Percentiles rank a stretch among this genome's conserved stretches.
Evolutionary conservation across 2,797 vertebrate species (phyloP).

Genomic region (Sphaeramia orbicularis): DNA sequence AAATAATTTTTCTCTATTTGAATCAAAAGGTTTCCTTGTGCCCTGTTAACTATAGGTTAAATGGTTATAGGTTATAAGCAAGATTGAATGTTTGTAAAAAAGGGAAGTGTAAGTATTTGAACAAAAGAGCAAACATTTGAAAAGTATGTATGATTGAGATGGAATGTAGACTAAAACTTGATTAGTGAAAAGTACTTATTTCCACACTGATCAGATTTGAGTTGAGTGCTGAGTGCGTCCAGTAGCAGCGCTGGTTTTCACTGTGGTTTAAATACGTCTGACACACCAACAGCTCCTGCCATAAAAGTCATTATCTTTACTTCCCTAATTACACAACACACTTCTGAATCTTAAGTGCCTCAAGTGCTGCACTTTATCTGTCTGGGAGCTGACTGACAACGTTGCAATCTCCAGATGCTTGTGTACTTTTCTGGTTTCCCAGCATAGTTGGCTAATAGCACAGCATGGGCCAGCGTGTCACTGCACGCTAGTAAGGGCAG

Average conservation of each 20-base stretch:
- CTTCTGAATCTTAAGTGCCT: conserved; percentile 31
- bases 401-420: conserved; percentile 37
- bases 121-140: too few species aligned
- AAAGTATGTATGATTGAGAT: too few species aligned
- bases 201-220: background rate
- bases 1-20: too few species aligned
- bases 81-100: too few species aligned
- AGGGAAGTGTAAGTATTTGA: too few species aligned
- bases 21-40: too few species aligned
- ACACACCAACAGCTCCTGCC: conserved; percentile 5
- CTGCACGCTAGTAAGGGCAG: conserved; percentile 52
- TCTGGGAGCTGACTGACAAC: conserved; percentile 45
- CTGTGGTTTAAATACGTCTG: background rate
- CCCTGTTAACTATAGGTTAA: too few species aligned
- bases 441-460: conserved; percentile 74
- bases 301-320: conserved; percentile 9
- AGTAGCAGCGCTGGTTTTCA: background rate
- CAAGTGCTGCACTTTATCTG: conserved; percentile 39
- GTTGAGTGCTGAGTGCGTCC: background rate
- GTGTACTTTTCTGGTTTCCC: conserved; percentile 61
- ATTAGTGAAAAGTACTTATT: background rate
- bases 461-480: conserved; percentile 60
- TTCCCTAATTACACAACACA: conserved; percentile 21
- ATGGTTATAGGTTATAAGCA: too few species aligned
- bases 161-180: background rate